Evolutionary conservation across 2,797 vertebrate species (phyloP).

Genomic region (Huso huso): DNA sequence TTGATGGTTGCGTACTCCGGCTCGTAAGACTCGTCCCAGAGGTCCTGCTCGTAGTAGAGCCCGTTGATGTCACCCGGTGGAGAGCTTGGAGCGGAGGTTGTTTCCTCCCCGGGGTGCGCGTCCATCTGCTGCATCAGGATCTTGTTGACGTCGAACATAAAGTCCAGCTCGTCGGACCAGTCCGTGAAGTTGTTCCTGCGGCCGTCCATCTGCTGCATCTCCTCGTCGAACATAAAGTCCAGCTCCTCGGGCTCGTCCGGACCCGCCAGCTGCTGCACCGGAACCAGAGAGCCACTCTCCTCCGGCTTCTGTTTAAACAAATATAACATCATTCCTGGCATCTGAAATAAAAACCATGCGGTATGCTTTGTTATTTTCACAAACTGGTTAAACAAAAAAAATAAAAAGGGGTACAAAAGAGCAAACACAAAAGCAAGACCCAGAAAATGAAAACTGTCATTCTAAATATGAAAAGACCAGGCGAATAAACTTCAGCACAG

Average conservation of each 20-base stretch:
- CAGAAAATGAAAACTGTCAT: too few species aligned
- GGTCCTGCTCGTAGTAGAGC: slow-evolving; percentile 94
- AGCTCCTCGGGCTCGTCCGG: slow-evolving; percentile 91
- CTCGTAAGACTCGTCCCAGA: slow-evolving; percentile 91
- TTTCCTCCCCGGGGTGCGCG: slow-evolving; percentile 88
- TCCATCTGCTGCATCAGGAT: too few species aligned
- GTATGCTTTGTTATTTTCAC: too few species aligned
- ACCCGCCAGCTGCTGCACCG: slow-evolving; percentile 54
- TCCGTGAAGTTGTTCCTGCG: slow-evolving; percentile 95
- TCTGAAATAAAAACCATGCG: too few species aligned
- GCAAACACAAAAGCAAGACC: too few species aligned
- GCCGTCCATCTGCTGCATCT: slow-evolving; percentile 96
- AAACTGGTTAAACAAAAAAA: too few species aligned
- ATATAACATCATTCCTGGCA: too few species aligned
- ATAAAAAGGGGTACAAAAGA: too few species aligned
- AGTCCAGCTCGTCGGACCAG: slow-evolving; percentile 94
- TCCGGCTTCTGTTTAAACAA: slow-evolving; percentile 56
- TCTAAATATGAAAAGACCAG: too few species aligned
- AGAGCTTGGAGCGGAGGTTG: slow-evolving; percentile 91
- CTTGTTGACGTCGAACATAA: too few species aligned
- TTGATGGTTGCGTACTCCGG: slow-evolving; percentile 96
- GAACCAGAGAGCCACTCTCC: slow-evolving; percentile 44
- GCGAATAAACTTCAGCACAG: too few species aligned
- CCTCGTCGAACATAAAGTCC: slow-evolving; percentile 96
- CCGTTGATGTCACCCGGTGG: slow-evolving; percentile 87